phyloP scores from a whole-genome alignment of 2,797 vertebrate genomes.

The Rhabdomys pumilio region DNA sequence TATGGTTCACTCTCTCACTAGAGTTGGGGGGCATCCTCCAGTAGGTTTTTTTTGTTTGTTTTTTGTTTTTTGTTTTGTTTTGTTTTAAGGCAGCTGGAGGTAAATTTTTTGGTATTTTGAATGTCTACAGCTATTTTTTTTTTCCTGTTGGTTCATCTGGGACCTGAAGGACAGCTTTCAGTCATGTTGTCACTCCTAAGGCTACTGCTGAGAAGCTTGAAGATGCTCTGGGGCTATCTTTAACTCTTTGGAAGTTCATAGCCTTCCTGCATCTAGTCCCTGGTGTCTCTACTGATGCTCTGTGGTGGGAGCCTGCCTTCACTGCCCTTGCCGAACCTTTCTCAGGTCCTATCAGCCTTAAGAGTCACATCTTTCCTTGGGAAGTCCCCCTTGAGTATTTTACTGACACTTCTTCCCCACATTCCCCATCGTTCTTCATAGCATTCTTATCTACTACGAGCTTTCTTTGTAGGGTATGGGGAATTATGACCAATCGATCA shows the following conservation, averaged over 20 bases:
- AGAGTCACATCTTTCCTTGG: not conserved
- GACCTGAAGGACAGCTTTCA: not conserved
- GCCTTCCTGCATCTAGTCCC: not conserved
- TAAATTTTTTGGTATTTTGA: not conserved
- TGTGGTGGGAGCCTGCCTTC: not conserved
- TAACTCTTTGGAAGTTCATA: not conserved
- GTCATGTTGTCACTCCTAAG: not conserved
- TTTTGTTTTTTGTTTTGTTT: no score
- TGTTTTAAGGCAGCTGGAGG: not conserved
- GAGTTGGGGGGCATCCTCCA: not conserved
- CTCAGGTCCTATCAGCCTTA: not conserved
- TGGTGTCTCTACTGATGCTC: not conserved
- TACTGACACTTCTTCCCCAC: not conserved
- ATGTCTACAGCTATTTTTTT: not conserved
- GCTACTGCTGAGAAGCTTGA: not conserved
- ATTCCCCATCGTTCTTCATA: not conserved
- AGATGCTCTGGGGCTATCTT: not conserved
- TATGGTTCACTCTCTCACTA: not conserved
- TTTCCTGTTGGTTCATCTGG: not conserved
- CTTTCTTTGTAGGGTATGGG: not conserved
- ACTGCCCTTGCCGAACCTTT: rapidly evolving
- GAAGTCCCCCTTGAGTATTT: not conserved
- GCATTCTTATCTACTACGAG: not conserved
- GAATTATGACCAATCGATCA: not conserved
- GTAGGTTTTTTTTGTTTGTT: not conserved